A percentile compares a stretch with the other conserved stretches of the same genome.
phyloP scores from a whole-genome alignment of 2,888 invertebrate genomes.

The Candidula unifasciata region DNA sequence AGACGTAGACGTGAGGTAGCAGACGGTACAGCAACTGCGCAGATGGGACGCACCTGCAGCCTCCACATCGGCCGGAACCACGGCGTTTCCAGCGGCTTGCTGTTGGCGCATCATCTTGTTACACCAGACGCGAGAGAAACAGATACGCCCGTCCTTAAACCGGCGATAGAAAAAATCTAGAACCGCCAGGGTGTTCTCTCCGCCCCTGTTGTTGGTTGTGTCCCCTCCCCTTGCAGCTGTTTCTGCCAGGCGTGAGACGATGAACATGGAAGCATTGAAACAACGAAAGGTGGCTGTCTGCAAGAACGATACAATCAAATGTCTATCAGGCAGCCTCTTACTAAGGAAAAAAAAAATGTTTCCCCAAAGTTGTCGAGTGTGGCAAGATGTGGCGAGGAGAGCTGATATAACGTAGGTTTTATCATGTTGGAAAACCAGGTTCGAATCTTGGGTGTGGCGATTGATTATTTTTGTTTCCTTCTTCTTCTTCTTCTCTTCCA shows the following conservation, averaged over 20 bases:
- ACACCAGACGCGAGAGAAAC: background rate
- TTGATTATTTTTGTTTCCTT: too few species aligned
- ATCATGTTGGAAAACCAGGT: too few species aligned
- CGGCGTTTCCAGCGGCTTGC: background rate
- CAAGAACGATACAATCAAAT: too few species aligned
- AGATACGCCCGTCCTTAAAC: background rate
- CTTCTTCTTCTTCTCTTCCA: too few species aligned
- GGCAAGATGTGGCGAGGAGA: too few species aligned
- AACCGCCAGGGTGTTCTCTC: background rate
- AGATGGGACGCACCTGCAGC: constrained; percentile 41
- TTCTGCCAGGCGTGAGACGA: background rate
- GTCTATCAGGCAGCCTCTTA: too few species aligned
- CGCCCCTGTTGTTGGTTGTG: background rate
- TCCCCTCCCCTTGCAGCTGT: background rate
- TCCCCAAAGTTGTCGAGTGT: too few species aligned
- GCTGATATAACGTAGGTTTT: too few species aligned
- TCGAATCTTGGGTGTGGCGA: too few species aligned
- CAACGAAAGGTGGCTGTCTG: too few species aligned
- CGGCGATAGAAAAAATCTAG: background rate
- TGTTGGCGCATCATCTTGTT: background rate
- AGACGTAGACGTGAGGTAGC: background rate
- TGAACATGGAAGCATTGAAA: background rate
- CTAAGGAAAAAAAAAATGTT: too few species aligned
- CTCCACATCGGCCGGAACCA: background rate
- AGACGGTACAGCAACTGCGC: background rate